phyloP scores from a whole-genome alignment of 1,140 invertebrate species.

The Musca vetustissima region DNA sequence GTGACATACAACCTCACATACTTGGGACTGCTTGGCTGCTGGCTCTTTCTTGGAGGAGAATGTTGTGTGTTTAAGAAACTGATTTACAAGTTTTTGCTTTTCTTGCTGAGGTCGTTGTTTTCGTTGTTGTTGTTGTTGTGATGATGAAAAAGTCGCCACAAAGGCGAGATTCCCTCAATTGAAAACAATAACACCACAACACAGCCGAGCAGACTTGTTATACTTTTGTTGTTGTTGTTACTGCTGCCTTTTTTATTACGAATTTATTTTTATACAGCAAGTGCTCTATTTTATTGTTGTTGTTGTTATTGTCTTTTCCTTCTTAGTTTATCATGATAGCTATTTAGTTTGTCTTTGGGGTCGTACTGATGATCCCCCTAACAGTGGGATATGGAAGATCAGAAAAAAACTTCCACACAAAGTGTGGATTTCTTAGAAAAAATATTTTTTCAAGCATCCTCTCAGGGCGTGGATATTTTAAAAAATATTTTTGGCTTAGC shows the following conservation, averaged over 20 bases:
- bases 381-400: too few species aligned
- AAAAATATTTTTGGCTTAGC: too few species aligned
- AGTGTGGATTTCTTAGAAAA: too few species aligned
- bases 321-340: neutral
- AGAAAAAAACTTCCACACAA: too few species aligned
- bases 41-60: conserved; percentile 1
- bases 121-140: conserved; percentile 2
- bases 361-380: too few species aligned
- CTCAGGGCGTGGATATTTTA: too few species aligned
- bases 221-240: neutral
- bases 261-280: conserved; percentile 17
- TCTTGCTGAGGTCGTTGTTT: too few species aligned
- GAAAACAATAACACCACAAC: neutral
- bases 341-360: too few species aligned
- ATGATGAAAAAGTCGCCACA: conserved; percentile 21
- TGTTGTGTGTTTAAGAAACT: conserved; percentile 8
- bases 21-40: too few species aligned
- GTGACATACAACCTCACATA: neutral
- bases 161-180: conserved; percentile 22
- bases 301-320: too few species aligned
- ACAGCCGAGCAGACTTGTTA: neutral
- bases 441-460: too few species aligned
- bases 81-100: conserved; percentile 11
- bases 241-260: neutral
- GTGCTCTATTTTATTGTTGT: conserved; percentile 13